These are phyloP conservation scores for Operophtera brumata DNA, from an alignment of 2,888 invertebrate genomes.

Conservation along the genomic window DNA sequence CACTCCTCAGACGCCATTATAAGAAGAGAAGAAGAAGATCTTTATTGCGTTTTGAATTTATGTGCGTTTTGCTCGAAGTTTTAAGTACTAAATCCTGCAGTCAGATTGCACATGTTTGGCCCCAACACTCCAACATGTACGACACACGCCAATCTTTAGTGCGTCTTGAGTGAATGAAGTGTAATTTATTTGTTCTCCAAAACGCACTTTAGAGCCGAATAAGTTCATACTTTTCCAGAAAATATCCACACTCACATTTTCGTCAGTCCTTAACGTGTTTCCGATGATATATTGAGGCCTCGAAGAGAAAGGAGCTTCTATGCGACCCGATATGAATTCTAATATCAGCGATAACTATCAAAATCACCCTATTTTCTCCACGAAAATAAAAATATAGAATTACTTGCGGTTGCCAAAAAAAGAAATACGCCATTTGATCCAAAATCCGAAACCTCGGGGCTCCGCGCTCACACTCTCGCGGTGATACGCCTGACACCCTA, in stretches of 20 bases:
- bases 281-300: slow-evolving; percentile 69
- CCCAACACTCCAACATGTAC: slow-evolving; percentile 25
- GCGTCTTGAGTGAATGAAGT: background rate
- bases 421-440: slow-evolving; percentile 78
- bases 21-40: too few relatives aligned
- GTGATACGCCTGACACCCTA: slow-evolving; percentile 81
- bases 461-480: slow-evolving; percentile 73
- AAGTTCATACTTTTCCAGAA: slow-evolving; percentile 21
- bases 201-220: too few relatives aligned
- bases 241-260: slow-evolving; percentile 53
- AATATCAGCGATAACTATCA: slow-evolving; percentile 42
- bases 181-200: too few relatives aligned
- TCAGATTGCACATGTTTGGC: slow-evolving; percentile 17
- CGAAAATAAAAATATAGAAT: slow-evolving; percentile 22
- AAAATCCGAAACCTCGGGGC: slow-evolving; percentile 76
- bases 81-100: too few relatives aligned
- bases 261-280: slow-evolving; percentile 64
- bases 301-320: slow-evolving; percentile 63
- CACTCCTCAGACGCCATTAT: too few relatives aligned
- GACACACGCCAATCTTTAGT: slow-evolving; percentile 22
- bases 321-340: slow-evolving; percentile 68
- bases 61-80: too few relatives aligned
- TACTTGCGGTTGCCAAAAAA: slow-evolving; percentile 53
- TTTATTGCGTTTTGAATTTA: too few relatives aligned
- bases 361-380: slow-evolving; percentile 12